These are phyloP conservation scores for Aradus depressus DNA, from an alignment of 2,888 invertebrate species.

Conservation along the genomic window DNA sequence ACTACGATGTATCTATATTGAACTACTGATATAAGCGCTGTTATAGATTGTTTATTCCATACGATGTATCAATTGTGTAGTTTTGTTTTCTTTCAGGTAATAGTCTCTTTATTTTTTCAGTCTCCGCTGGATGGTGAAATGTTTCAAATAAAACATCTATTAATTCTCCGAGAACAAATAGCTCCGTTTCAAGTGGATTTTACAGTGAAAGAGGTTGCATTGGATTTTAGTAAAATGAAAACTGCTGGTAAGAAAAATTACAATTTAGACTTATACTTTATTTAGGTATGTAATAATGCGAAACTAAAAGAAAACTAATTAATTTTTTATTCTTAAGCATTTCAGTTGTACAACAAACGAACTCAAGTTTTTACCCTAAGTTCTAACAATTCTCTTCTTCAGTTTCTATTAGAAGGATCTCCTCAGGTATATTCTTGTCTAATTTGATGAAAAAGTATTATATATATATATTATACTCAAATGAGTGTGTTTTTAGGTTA, in stretches of 20 bases:
- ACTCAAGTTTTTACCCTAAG: conserved; percentile 76
- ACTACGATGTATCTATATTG: no score
- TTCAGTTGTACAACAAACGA: conserved; percentile 50
- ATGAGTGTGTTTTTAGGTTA: no score
- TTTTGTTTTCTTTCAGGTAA: no score
- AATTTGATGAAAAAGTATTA: no score
- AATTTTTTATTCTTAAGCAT: conserved; percentile 35
- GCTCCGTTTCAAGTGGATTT: conserved; percentile 96
- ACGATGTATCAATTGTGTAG: no score
- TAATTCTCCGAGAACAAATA: conserved; percentile 94
- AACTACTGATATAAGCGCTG: no score
- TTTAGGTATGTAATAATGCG: neutral
- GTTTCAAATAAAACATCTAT: conserved; percentile 95
- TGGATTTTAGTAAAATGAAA: conserved; percentile 89
- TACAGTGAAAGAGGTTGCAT: conserved; percentile 78
- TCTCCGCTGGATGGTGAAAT: conserved; percentile 83
- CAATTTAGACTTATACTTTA: neutral
- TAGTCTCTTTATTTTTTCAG: conserved; percentile 37
- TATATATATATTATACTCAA: no score
- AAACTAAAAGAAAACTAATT: no score
- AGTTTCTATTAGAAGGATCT: conserved; percentile 85
- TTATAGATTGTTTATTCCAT: no score
- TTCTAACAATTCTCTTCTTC: conserved; percentile 82
- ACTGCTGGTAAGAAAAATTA: conserved; percentile 50
- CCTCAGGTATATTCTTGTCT: no score